These are phyloP conservation scores for Sphaerophoria rueppellii DNA, from an alignment of 2,888 invertebrate genomes.

Conservation along the genomic window DNA sequence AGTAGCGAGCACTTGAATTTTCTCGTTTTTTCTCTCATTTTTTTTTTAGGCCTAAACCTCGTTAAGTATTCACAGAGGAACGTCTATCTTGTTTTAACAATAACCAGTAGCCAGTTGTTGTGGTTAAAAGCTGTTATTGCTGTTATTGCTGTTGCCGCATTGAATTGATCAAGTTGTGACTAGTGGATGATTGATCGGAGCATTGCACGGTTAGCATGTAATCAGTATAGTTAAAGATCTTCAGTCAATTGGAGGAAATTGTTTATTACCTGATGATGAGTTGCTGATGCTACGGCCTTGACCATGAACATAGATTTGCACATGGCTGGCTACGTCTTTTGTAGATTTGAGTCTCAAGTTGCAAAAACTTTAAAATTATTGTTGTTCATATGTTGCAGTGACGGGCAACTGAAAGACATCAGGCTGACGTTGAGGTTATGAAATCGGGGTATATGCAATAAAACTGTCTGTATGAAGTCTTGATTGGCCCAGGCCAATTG, in stretches of 20 bases:
- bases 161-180: conserved; percentile 15
- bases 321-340: conserved; percentile 12
- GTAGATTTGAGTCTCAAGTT: neutral
- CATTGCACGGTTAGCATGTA: conserved; percentile 47
- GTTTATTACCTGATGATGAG: conserved; percentile 19
- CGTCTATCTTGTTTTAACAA: conserved; percentile 25
- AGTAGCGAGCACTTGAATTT: neutral
- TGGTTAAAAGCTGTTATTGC: conserved; percentile 4
- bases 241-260: conserved; percentile 8
- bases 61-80: conserved; percentile 45
- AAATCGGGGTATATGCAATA: neutral
- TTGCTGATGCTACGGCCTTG: conserved; percentile 44
- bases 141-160: conserved; percentile 12
- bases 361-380: conserved; percentile 4
- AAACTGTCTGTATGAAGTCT: neutral
- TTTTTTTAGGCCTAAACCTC: conserved; percentile 10
- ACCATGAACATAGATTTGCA: conserved; percentile 36
- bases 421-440: conserved; percentile 13
- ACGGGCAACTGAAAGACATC: conserved; percentile 5
- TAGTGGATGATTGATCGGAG: conserved; percentile 51
- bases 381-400: neutral
- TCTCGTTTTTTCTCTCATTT: conserved; percentile 6
- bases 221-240: conserved; percentile 19
- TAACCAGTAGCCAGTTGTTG: conserved; percentile 37
- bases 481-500: neutral